These are phyloP conservation scores for Drosophila tsacasi DNA, from an alignment of 1,140 invertebrate species.

Conservation along the genomic window DNA sequence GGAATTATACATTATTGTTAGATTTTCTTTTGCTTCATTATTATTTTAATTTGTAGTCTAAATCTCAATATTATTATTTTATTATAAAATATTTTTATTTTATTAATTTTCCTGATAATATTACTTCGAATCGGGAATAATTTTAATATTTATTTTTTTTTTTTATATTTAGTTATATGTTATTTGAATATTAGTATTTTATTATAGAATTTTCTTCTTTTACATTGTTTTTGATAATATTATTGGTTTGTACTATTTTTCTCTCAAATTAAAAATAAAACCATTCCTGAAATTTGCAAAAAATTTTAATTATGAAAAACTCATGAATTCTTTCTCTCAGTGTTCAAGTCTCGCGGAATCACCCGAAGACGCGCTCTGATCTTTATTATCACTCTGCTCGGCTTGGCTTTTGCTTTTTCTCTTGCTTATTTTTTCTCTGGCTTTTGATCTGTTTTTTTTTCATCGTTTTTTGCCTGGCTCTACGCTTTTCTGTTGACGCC, in stretches of 20 bases:
- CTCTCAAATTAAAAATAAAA: too few species aligned
- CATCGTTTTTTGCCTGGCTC: constrained; percentile 12
- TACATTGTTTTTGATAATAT: not conserved
- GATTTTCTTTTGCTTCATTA: too few species aligned
- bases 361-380: constrained; percentile 66
- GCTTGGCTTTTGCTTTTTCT: constrained; percentile 1
- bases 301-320: not conserved
- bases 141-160: too few species aligned
- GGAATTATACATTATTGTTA: too few species aligned
- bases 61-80: too few species aligned
- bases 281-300: not conserved
- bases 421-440: constrained; percentile 10
- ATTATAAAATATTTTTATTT: too few species aligned
- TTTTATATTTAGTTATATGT: too few species aligned
- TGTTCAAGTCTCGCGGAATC: constrained; percentile 18
- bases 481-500: constrained; percentile 67
- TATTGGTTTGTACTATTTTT: not conserved
- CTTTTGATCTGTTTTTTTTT: constrained; percentile 24
- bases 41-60: too few species aligned
- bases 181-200: too few species aligned
- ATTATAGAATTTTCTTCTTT: too few species aligned
- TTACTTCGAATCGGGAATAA: too few species aligned
- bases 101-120: too few species aligned
- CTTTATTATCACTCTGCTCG: constrained; percentile 54
- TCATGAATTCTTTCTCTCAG: not conserved